Base-by-base conservation (phyloP, 2,113 vertebrate genomes). In the Poeciliopsis occidentalis region DNA sequence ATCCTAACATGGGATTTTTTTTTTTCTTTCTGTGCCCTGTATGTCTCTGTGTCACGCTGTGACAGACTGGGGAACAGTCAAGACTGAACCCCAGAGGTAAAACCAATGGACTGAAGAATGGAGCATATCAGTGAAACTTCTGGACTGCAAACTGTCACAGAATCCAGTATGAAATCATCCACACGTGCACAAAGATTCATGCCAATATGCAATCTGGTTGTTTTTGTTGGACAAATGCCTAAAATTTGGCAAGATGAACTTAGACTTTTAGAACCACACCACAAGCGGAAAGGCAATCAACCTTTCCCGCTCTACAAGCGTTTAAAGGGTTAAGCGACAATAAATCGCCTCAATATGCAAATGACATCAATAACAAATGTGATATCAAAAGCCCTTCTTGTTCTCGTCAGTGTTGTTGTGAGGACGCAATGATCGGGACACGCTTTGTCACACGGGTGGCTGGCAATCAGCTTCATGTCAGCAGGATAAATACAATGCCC, bases 251-350 rank as follows among this genome's bases (percentile, higher is more conserved):
- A 22, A 64, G 32, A 1, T 54, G 41, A 27, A 47, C 44, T 6
- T 47, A 19, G 44, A 47, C 19, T 47, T 47, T 47, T 4, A 47
- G 15, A 47, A 47, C 44, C 44, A 47, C 12, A 15, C 12, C 15
- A 44, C 41, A 41, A 15, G 12, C 17, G 41, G 41, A 15, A 44
- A 44, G 41, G 41, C 41, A 17, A 44, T 4, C 41, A 4, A 44
- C 44, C 44, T 47, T 47, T 19, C 44, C 44, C 19, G 15, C 13
- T 47, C 80, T 73, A 75, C 83, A 72, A 64, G 73, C 44, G n/a
- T 54, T 67, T 74, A 73, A 68, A 69, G 51, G 27, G 73, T 61
- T 74, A 80, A 79, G 47, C 15, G 15, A 68, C 76, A 80, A 82
- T 31, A 30, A 30, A 66, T 85, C 73, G 67, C 51, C 73, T 19